phyloP scores from a whole-genome alignment of 2,888 invertebrate species.

The Drosophila histrio region DNA sequence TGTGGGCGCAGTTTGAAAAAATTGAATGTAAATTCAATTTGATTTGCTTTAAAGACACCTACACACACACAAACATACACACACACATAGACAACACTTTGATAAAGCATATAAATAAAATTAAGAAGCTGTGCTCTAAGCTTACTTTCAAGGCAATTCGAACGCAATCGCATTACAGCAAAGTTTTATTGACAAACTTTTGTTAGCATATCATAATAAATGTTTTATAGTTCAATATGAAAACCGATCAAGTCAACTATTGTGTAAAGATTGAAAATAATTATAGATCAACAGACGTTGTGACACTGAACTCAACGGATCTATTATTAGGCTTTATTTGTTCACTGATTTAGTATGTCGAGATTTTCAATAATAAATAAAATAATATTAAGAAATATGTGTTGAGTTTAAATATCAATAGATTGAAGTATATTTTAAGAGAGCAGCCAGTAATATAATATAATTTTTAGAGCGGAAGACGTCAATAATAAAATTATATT shows the following conservation, averaged over 20 bases:
- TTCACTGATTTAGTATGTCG: conserved; percentile 2
- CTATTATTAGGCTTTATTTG: not conserved
- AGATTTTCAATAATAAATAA: not conserved
- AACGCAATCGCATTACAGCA: conserved; percentile 1
- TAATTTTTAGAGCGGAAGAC: too few species aligned
- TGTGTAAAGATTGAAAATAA: not conserved
- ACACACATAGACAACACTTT: not conserved
- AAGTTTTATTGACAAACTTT: conserved; percentile 15
- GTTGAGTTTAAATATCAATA: too few species aligned
- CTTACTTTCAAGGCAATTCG: conserved; percentile 32
- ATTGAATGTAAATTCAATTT: conserved; percentile 48
- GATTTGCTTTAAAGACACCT: conserved; percentile 22
- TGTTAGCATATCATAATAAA: conserved; percentile 8
- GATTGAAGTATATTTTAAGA: too few species aligned
- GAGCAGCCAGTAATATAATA: too few species aligned
- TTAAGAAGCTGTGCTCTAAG: conserved; percentile 4
- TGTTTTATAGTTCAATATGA: not conserved
- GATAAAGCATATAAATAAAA: not conserved
- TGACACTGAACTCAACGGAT: conserved; percentile 20
- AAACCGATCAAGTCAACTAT: not conserved
- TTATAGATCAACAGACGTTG: conserved; percentile 5
- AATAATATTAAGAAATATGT: not conserved
- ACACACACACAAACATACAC: conserved; percentile 17
- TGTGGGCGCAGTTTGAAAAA: conserved; percentile 25
- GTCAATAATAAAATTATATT: too few species aligned